Conservation (phyloP, 2,888 invertebrate species). For the Cacoxenus indagator region DNA sequence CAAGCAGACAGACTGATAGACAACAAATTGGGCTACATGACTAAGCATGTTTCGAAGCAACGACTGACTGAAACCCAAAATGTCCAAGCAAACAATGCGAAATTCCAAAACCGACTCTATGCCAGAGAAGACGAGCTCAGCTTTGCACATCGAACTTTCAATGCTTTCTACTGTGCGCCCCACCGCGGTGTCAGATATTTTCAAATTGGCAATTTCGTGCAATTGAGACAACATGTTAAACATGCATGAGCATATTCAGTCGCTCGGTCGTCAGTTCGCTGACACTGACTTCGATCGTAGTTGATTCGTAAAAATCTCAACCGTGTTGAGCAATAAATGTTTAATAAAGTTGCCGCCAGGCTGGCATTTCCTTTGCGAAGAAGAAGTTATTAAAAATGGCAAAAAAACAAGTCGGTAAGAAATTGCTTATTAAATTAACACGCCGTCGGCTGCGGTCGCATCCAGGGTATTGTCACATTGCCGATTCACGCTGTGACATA, state of each 20-base stretch:
- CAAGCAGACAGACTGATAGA: background rate
- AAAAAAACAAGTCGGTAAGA: constrained; percentile 42
- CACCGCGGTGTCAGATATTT: background rate
- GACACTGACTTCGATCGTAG: constrained; percentile 15
- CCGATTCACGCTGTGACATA: background rate
- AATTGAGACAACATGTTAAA: constrained; percentile 19
- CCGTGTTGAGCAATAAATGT: background rate
- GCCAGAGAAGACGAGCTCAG: background rate
- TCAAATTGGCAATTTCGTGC: constrained; percentile 15
- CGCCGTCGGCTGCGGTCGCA: constrained; percentile 34
- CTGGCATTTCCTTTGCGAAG: constrained; percentile 49
- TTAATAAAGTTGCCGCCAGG: background rate
- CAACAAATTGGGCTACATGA: too few relatives aligned
- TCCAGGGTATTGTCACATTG: background rate
- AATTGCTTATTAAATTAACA: constrained; percentile 60
- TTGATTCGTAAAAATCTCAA: background rate
- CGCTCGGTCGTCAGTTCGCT: too few relatives aligned
- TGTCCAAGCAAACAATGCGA: background rate
- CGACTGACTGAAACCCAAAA: background rate
- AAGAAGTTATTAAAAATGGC: constrained; percentile 30
- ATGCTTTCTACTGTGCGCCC: background rate
- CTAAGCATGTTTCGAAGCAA: too few relatives aligned
- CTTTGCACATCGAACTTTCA: background rate
- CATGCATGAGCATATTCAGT: constrained; percentile 26
- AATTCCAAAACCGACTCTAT: background rate